phyloP scores from a whole-genome alignment of 2,113 vertebrate species.

The Sula dactylatra region DNA sequence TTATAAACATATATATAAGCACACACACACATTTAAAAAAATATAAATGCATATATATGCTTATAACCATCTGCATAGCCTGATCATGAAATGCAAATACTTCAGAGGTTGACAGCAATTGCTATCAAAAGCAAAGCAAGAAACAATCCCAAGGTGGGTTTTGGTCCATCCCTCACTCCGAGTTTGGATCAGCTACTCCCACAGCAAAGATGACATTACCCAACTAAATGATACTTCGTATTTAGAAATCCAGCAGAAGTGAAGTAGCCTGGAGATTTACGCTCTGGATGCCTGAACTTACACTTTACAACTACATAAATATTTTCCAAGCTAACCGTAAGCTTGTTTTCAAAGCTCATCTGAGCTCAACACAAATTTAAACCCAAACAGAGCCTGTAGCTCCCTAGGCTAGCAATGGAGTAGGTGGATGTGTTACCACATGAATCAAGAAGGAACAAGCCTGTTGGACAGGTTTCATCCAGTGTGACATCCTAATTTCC shows the following conservation, averaged over 20 bases:
- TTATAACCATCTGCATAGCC: background rate
- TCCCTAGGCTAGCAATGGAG: background rate
- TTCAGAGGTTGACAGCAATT: background rate
- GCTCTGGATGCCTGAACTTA: background rate
- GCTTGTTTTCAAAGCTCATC: background rate
- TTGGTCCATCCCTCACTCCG: background rate
- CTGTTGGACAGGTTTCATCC: background rate
- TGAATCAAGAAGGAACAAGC: background rate
- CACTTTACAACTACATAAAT: background rate
- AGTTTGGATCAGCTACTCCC: background rate
- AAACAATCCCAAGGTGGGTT: background rate
- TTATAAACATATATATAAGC: background rate
- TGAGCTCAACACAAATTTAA: background rate
- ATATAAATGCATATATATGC: background rate
- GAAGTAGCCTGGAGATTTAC: background rate
- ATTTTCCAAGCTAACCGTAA: background rate
- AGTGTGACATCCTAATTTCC: background rate
- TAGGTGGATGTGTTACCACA: background rate
- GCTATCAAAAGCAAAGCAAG: background rate
- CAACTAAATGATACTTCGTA: background rate
- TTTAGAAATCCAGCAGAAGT: background rate
- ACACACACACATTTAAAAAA: background rate
- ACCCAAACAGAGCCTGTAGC: background rate
- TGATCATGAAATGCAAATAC: background rate
- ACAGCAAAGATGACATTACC: background rate